phyloP scores from a whole-genome alignment of 2,888 invertebrate species.

The Tipula unca region DNA sequence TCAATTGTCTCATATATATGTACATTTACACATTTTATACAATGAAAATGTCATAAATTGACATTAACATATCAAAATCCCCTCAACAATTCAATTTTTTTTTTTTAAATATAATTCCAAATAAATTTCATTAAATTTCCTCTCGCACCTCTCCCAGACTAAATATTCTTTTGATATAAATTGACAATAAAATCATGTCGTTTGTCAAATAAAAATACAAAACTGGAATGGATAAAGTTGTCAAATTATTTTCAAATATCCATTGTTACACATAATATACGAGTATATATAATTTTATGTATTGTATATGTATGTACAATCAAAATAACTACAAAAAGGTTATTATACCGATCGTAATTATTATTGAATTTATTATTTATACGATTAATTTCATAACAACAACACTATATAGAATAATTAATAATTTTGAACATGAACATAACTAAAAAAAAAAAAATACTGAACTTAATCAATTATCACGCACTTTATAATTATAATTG shows the following conservation, averaged over 20 bases:
- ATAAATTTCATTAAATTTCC: not conserved
- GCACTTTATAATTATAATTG: conserved; percentile 14
- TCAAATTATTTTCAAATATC: not conserved
- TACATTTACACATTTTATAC: not conserved
- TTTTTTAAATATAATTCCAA: not conserved
- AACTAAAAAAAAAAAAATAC: not conserved
- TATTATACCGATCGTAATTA: not conserved
- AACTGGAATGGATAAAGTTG: not conserved
- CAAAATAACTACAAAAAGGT: not conserved
- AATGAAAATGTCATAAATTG: not conserved
- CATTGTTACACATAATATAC: not conserved
- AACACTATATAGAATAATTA: not conserved
- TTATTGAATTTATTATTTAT: not conserved
- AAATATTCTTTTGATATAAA: conserved; percentile 1
- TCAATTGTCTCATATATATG: not conserved
- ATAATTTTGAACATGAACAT: not conserved
- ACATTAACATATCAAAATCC: not conserved
- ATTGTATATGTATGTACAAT: not conserved
- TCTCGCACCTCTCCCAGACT: not conserved
- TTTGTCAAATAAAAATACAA: not conserved
- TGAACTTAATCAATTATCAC: not conserved
- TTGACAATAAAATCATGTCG: not conserved
- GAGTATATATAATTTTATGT: too few relatives aligned
- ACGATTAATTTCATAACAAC: not conserved
- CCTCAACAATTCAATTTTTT: not conserved